These are phyloP conservation scores for Indicator indicator DNA, from an alignment of 2,113 vertebrate genomes.

Conservation along the genomic window DNA sequence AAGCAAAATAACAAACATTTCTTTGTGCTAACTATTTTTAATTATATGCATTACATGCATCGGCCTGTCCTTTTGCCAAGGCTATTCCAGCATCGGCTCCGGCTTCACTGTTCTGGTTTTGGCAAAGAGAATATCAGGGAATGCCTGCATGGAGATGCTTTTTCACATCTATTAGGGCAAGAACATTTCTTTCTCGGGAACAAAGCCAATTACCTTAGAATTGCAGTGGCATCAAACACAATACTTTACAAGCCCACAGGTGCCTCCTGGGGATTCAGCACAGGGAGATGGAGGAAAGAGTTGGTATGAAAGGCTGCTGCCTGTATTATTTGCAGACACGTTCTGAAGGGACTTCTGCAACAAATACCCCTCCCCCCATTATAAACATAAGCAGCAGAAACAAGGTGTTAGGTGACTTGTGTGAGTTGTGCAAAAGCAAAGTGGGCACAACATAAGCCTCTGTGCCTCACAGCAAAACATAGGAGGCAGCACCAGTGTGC, in stretches of 20 bases:
- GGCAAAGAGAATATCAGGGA: conserved; percentile 37
- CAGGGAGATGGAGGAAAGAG: neutral
- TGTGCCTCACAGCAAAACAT: neutral
- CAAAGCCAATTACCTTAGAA: neutral
- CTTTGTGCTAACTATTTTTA: conserved; percentile 71
- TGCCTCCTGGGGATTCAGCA: neutral
- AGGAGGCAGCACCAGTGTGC: neutral
- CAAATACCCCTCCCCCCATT: neutral
- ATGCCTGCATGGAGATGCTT: conserved; percentile 36
- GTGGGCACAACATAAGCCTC: fast-evolving
- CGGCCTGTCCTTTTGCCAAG: conserved; percentile 55
- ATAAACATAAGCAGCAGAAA: neutral
- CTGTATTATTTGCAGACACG: neutral
- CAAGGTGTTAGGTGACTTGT: neutral
- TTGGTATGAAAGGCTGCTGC: neutral
- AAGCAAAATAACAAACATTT: conserved; percentile 69
- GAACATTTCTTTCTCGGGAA: neutral
- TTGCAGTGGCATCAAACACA: neutral
- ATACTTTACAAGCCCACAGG: neutral
- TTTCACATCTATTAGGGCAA: conserved; percentile 20
- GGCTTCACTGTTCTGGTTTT: conserved; percentile 44
- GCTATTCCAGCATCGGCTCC: neutral
- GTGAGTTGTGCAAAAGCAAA: neutral
- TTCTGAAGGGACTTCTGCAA: neutral
- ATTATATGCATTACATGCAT: conserved; percentile 68